phyloP scores from a whole-genome alignment of 2,888 invertebrate genomes.

The Esperia sulphurella region DNA sequence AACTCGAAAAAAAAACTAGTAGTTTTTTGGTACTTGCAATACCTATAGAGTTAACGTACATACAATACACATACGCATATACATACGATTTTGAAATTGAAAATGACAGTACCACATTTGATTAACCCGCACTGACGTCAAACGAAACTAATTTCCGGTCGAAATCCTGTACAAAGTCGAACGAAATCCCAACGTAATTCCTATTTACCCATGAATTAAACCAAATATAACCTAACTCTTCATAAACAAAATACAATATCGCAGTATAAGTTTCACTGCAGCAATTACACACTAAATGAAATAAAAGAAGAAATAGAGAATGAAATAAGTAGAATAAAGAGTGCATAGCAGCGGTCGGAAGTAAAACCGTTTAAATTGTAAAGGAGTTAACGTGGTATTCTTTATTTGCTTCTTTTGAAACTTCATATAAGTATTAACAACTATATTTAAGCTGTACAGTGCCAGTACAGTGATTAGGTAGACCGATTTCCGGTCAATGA shows the following conservation, averaged over 20 bases:
- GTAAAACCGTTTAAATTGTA: conserved; percentile 9
- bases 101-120: conserved; percentile 2
- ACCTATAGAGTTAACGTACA: no score
- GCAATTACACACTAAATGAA: conserved; percentile 9
- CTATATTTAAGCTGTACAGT: no score
- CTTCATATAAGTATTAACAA: no score
- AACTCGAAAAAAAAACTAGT: no score
- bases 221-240: conserved; percentile 6
- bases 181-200: conserved; percentile 27
- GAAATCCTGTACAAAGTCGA: conserved; percentile 6
- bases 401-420: conserved; percentile 6
- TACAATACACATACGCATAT: no score
- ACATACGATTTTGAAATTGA: no score
- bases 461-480: no score
- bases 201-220: conserved; percentile 12
- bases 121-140: background rate
- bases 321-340: no score
- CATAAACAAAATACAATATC: conserved; percentile 6
- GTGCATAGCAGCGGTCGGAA: conserved; percentile 5
- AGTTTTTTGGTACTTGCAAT: no score
- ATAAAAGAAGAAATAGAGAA: background rate
- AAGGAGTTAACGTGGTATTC: conserved; percentile 5
- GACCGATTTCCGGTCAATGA: no score
- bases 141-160: conserved; percentile 9
- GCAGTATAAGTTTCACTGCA: conserved; percentile 1